phyloP scores from a whole-genome alignment of 2,888 invertebrate species.

The Tachina lurida region DNA sequence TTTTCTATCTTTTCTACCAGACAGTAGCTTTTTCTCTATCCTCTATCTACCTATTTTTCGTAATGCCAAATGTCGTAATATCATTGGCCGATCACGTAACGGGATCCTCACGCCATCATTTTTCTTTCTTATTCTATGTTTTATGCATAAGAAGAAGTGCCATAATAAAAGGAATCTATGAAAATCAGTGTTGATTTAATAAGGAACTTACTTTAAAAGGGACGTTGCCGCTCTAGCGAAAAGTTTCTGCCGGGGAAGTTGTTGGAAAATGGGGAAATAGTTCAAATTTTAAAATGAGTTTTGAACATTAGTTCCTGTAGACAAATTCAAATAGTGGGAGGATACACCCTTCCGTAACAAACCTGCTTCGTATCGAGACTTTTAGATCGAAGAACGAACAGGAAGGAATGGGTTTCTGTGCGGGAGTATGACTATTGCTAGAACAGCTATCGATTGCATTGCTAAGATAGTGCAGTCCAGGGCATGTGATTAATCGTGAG shows the following conservation, averaged over 20 bases:
- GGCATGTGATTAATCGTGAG: too few relatives aligned
- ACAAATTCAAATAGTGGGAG: too few relatives aligned
- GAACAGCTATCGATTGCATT: too few relatives aligned
- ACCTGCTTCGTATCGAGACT: neutral
- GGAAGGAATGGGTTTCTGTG: neutral
- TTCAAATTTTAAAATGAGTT: too few relatives aligned
- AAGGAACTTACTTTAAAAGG: too few relatives aligned
- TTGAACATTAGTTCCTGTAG: too few relatives aligned
- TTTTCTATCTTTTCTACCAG: too few relatives aligned
- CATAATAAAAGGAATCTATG: neutral
- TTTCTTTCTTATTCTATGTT: neutral
- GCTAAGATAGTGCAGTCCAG: too few relatives aligned
- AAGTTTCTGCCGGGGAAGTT: neutral
- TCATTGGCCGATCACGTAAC: neutral
- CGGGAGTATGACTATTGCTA: too few relatives aligned
- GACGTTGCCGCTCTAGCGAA: too few relatives aligned
- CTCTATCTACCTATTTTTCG: neutral
- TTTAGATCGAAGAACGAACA: neutral
- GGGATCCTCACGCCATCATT: neutral
- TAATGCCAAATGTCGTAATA: neutral
- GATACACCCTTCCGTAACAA: neutral
- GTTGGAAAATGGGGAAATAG: neutral
- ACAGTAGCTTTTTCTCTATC: too few relatives aligned
- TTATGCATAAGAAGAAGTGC: neutral
- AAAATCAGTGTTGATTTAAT: neutral